A percentile compares a stretch with the other conserved stretches of the same genome.
These are phyloP conservation scores for Synodontis membranacea DNA, from an alignment of 2,113 vertebrate genomes.

Conservation along the genomic window DNA sequence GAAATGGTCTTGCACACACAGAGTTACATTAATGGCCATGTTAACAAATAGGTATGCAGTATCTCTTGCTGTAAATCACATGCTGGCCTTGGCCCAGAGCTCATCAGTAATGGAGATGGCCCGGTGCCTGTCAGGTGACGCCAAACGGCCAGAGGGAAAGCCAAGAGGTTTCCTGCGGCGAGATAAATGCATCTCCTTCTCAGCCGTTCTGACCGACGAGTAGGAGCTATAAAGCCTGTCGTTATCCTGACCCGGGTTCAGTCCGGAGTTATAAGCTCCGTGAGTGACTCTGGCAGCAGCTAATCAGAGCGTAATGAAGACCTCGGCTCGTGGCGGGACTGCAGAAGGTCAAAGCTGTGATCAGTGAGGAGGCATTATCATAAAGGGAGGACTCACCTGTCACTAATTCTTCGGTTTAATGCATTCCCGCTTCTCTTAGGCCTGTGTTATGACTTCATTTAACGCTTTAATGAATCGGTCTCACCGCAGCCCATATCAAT, in stretches of 20 bases:
- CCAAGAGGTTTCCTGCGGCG: conserved; percentile 38
- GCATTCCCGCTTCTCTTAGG: conserved; percentile 55
- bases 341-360: conserved; percentile 82
- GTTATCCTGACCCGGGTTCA: conserved; percentile 59
- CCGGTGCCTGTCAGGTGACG: conserved; percentile 14
- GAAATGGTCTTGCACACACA: conserved; percentile 3
- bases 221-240: conserved; percentile 1
- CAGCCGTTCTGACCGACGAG: conserved; percentile 28
- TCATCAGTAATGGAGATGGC: conserved; percentile 28
- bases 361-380: conserved; percentile 77
- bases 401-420: conserved; percentile 74
- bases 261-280: conserved; percentile 67
- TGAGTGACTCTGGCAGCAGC: conserved; percentile 70
- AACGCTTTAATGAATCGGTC: not conserved
- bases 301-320: conserved; percentile 71
- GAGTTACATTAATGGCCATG: conserved; percentile 31
- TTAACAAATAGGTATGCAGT: conserved; percentile 36
- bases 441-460: conserved; percentile 4
- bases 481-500: not conserved
- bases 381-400: conserved; percentile 77
- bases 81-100: conserved; percentile 41
- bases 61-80: conserved; percentile 38
- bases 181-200: conserved; percentile 62
- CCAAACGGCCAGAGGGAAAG: conserved; percentile 34
- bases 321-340: conserved; percentile 72